Conservation (phyloP, 2,888 invertebrate species). For the Lepetodrilus schrolli region DNA sequence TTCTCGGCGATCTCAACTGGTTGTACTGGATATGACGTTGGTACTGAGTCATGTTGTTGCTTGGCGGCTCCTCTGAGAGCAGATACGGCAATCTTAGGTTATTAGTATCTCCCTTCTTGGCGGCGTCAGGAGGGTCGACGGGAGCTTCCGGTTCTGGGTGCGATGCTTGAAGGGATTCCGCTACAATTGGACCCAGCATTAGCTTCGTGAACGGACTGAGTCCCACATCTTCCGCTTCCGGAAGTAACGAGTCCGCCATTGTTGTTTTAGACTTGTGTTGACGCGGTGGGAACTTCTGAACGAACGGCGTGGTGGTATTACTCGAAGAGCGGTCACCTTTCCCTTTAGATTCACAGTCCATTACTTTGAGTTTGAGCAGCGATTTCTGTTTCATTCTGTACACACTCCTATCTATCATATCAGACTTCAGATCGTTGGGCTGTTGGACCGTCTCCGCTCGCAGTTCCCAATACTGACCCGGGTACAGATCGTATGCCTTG, state of each 20-base stretch:
- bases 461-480: slow-evolving; percentile 40
- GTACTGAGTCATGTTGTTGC: background rate
- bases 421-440: slow-evolving; percentile 38
- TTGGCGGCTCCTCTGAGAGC: background rate
- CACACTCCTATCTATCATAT: slow-evolving; percentile 40
- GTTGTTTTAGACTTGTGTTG: no score
- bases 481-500: slow-evolving; percentile 31
- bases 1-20: background rate
- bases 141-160: background rate
- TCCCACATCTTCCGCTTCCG: background rate
- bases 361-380: slow-evolving; percentile 33
- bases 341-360: slow-evolving; percentile 22
- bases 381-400: slow-evolving; percentile 43
- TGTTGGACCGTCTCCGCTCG: slow-evolving; percentile 33
- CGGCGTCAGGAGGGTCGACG: background rate
- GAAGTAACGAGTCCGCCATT: no score
- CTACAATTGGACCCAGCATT: background rate
- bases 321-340: background rate
- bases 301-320: background rate
- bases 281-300: background rate
- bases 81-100: background rate
- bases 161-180: background rate
- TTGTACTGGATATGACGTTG: background rate
- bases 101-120: background rate
- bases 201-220: background rate